Conservation (phyloP, 1,140 invertebrate genomes). For the Cataglyphis hispanica region DNA sequence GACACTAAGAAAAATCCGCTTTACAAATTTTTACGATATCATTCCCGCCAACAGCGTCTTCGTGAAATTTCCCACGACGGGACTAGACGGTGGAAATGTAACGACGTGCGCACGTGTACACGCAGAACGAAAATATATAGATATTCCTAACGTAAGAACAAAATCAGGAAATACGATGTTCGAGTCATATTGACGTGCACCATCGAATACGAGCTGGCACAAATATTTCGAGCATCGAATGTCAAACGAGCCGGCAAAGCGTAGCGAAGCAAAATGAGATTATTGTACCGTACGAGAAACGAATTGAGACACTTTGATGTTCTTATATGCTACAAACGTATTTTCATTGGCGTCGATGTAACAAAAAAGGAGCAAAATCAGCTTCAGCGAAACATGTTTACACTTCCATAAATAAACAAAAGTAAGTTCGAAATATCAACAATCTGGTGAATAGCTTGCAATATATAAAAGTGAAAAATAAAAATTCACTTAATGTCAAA, state of each 20-base stretch:
- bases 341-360: background rate
- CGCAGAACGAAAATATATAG: conserved; percentile 31
- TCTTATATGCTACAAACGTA: conserved; percentile 4
- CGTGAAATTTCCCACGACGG: conserved; percentile 9
- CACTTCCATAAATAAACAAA: background rate
- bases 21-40: conserved; percentile 56
- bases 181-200: conserved; percentile 5
- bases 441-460: background rate
- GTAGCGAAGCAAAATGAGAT: conserved; percentile 18
- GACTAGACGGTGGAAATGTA: conserved; percentile 29
- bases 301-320: conserved; percentile 41
- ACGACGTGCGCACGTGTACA: conserved; percentile 7
- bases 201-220: background rate
- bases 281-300: conserved; percentile 24
- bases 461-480: background rate
- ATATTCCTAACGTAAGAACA: conserved; percentile 35
- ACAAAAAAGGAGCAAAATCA: background rate
- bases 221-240: conserved; percentile 63
- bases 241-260: conserved; percentile 51
- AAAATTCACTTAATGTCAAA: conserved; percentile 2
- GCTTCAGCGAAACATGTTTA: conserved; percentile 3
- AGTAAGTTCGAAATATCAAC: background rate
- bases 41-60: background rate
- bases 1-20: conserved; percentile 49
- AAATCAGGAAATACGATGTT: conserved; percentile 58